phyloP scores from a whole-genome alignment of 2,797 vertebrate species.

The Rhodeus uyekii region DNA sequence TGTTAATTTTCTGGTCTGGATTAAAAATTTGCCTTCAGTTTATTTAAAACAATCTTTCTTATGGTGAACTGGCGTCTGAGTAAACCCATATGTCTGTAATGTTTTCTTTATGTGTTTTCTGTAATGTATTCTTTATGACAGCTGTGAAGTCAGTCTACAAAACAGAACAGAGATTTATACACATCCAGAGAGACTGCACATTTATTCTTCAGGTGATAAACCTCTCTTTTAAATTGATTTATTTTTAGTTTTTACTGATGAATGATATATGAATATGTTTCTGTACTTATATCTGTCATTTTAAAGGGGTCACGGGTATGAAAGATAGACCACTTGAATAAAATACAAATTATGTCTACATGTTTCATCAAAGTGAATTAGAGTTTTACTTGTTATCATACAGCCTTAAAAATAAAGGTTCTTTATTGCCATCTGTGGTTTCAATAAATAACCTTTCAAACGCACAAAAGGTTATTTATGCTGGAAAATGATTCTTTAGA shows the following conservation, averaged over 20 bases:
- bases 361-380: not conserved
- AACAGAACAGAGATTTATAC: not conserved
- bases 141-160: not conserved
- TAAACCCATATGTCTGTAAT: too few species aligned
- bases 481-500: not conserved
- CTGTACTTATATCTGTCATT: not conserved
- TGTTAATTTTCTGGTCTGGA: too few species aligned
- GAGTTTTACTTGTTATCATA: not conserved
- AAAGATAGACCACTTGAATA: not conserved
- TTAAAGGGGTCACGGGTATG: too few species aligned
- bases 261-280: not conserved
- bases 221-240: not conserved
- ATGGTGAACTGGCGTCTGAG: too few species aligned
- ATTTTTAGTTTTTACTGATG: too few species aligned
- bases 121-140: not conserved
- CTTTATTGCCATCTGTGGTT: not conserved
- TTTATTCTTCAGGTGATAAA: not conserved
- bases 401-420: not conserved
- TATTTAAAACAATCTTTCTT: too few species aligned
- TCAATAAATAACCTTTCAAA: not conserved
- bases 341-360: not conserved
- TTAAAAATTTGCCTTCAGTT: too few species aligned
- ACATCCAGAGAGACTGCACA: not conserved
- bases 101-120: too few species aligned
- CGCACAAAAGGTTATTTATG: not conserved